A percentile compares a stretch with the other conserved stretches of the same genome.
phyloP scores from a whole-genome alignment of 1,140 invertebrate species.

The Neoseiulus cucumeris region DNA sequence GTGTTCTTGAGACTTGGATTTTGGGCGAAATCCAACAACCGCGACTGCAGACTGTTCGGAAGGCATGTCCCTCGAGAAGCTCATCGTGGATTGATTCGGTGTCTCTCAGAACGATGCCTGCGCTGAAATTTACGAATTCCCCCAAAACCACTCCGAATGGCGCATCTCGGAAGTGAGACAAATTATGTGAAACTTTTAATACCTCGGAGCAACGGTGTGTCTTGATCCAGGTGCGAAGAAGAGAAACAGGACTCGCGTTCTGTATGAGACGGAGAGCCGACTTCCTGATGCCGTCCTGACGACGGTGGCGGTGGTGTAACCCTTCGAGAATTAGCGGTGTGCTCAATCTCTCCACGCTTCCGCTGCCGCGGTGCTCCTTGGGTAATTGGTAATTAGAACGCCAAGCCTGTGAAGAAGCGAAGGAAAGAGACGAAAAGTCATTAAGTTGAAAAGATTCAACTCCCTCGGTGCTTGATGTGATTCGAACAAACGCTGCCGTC shows the following conservation, averaged over 20 bases:
- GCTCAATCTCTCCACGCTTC: not conserved
- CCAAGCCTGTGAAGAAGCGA: not conserved
- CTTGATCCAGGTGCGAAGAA: not conserved
- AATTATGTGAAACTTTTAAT: conserved; percentile 11
- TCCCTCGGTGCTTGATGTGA: not conserved
- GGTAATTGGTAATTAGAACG: conserved; percentile 10
- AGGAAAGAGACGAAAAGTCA: conserved; percentile 4
- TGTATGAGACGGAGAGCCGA: not conserved
- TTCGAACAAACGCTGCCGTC: no score
- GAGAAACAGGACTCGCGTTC: not conserved
- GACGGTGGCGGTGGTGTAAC: not conserved
- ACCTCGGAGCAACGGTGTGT: not conserved
- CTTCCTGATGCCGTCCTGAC: not conserved
- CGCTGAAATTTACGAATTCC: no score
- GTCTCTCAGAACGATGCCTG: no score
- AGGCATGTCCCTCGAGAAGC: no score
- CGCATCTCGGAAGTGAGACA: not conserved
- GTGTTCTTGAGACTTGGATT: no score
- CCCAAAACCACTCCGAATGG: no score
- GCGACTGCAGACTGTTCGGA: no score
- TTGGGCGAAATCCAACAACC: no score
- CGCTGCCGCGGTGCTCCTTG: not conserved
- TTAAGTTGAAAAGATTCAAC: conserved; percentile 9
- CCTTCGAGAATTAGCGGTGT: not conserved
- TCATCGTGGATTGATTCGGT: no score